Conservation (phyloP, 2,113 vertebrate species). For the Rattus norvegicus region GRCr8 NC_086028.1:33642001-33642500, state of each 20-base stretch:
- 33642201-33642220: too few species aligned
- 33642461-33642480: neutral
- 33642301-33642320: too few species aligned
- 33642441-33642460: neutral
- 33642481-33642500: neutral
- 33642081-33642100: too few species aligned
- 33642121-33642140: neutral
- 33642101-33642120: neutral
- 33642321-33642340: too few species aligned
- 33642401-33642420: neutral
- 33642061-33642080: accelerated
- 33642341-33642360: too few species aligned
- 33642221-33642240: too few species aligned
- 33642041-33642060: neutral
- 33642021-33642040: neutral
- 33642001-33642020: neutral
- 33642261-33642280: too few species aligned
- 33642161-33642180: neutral
- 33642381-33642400: neutral
- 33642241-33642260: too few species aligned
- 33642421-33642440: neutral
- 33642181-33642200: neutral
- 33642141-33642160: neutral
- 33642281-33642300: too few species aligned
- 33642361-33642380: neutral